Evolutionary conservation across 2,113 vertebrate species (phyloP).

Genomic region (Triplophysa rosa): DNA sequence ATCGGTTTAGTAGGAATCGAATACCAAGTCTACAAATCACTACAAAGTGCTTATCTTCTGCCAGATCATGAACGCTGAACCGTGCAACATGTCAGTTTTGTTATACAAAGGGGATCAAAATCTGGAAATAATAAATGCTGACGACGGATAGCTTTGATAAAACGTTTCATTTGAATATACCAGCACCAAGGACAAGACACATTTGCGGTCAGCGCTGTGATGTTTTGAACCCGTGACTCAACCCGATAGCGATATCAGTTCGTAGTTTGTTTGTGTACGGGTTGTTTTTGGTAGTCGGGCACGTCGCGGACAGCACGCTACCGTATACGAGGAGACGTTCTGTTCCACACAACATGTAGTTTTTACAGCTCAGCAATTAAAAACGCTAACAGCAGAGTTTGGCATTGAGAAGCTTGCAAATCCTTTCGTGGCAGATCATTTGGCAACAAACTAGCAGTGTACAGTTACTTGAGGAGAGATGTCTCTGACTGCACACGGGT

Average conservation of each 20-base stretch:
- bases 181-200: slow-evolving; percentile 44
- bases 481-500: slow-evolving; percentile 61
- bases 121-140: slow-evolving; percentile 58
- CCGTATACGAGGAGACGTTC: slow-evolving; percentile 41
- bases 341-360: slow-evolving; percentile 47
- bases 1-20: slow-evolving; percentile 67
- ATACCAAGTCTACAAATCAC: slow-evolving; percentile 72
- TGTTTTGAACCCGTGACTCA: slow-evolving; percentile 35
- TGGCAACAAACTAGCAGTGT: slow-evolving; percentile 67
- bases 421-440: slow-evolving; percentile 59
- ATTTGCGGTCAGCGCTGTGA: background rate
- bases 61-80: slow-evolving; percentile 66
- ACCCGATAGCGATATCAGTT: background rate
- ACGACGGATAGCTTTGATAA: slow-evolving; percentile 50
- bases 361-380: slow-evolving; percentile 59
- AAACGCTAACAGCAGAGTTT: slow-evolving; percentile 60
- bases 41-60: slow-evolving; percentile 62
- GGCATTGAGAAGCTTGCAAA: slow-evolving; percentile 53
- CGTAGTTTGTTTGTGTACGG: slow-evolving; percentile 15
- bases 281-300: slow-evolving; percentile 7
- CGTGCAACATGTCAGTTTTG: slow-evolving; percentile 46
- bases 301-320: background rate
- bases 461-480: slow-evolving; percentile 57
- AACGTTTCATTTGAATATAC: slow-evolving; percentile 46
- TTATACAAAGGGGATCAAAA: slow-evolving; percentile 47